Evolutionary conservation across 2,113 vertebrate species (phyloP).

Genomic region (Peromyscus californicus): DNA sequence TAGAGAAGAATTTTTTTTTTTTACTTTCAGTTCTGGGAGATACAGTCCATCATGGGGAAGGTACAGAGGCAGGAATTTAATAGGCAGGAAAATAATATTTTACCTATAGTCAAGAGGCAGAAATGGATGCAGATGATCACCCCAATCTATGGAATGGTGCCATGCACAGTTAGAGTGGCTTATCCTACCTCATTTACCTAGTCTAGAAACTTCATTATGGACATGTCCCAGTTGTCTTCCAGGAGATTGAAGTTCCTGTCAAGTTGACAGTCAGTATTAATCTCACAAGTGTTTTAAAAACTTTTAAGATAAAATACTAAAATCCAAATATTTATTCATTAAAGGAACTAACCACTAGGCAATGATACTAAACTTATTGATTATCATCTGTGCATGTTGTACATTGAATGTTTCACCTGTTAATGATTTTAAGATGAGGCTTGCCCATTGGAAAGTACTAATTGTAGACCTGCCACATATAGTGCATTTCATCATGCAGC

Average conservation of each 20-base stretch:
- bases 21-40: background rate
- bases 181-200: background rate
- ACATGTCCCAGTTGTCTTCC: background rate
- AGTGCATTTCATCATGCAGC: background rate
- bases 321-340: constrained; percentile 28
- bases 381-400: background rate
- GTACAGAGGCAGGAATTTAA: background rate
- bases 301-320: constrained; percentile 15
- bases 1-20: background rate
- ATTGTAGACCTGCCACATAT: background rate
- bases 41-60: background rate
- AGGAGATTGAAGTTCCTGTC: background rate
- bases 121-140: too few species aligned
- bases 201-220: too few species aligned
- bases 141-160: background rate
- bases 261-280: background rate
- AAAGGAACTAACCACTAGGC: constrained; percentile 13
- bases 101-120: background rate
- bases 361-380: background rate
- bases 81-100: background rate
- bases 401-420: background rate
- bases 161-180: background rate
- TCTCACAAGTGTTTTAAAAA: background rate
- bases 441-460: constrained; percentile 13
- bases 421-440: constrained; percentile 20